These are phyloP conservation scores for Tipula unca DNA, from an alignment of 2,888 invertebrate genomes.

Conservation along the genomic window DNA sequence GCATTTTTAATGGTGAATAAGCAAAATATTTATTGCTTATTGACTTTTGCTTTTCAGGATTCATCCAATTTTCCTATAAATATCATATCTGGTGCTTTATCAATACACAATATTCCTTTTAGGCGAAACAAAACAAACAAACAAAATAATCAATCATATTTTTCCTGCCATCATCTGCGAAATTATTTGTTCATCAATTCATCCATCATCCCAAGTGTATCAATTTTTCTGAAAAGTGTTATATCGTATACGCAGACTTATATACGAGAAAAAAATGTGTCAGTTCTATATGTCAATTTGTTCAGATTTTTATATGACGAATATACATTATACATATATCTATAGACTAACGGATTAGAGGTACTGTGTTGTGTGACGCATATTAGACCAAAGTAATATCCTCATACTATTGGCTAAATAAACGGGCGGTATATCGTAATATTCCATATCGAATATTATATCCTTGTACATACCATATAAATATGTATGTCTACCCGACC, in stretches of 20 bases:
- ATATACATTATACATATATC: neutral
- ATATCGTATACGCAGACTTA: too few relatives aligned
- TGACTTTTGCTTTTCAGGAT: too few relatives aligned
- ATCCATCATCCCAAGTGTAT: neutral
- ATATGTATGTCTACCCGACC: neutral
- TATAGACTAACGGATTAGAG: neutral
- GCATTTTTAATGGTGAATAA: too few relatives aligned
- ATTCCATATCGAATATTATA: neutral
- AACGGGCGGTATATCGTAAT: neutral
- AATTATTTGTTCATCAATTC: neutral
- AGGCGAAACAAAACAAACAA: neutral
- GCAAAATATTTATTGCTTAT: too few relatives aligned
- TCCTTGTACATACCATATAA: neutral
- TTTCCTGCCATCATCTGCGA: neutral
- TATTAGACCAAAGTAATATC: neutral
- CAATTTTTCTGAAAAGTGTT: neutral
- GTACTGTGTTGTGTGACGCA: neutral
- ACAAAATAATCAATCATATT: neutral
- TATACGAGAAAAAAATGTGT: neutral
- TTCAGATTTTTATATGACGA: neutral
- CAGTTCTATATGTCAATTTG: neutral
- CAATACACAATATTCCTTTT: neutral
- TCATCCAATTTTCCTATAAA: too few relatives aligned
- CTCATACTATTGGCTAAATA: neutral
- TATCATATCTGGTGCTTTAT: too few relatives aligned